A percentile compares a stretch with the other conserved stretches of the same genome.
Conservation (phyloP, 64 coral and sea anemone genomes). For the Hydrozoanthus tunicans region DNA sequence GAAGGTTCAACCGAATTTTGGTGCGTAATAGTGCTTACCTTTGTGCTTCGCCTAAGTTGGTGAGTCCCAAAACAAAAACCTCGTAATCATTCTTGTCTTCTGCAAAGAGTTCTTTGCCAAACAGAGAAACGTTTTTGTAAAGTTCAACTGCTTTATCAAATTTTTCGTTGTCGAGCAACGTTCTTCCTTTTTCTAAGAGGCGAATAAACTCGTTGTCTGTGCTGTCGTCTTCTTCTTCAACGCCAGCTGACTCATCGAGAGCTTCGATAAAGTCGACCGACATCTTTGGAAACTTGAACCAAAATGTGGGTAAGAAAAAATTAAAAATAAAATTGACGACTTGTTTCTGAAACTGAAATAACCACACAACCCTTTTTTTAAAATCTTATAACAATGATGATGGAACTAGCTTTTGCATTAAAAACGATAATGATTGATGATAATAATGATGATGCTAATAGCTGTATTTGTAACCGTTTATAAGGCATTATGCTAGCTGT, state of each 20-base stretch:
- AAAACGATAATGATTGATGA: too few relatives aligned
- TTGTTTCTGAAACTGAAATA: too few relatives aligned
- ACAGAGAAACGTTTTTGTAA: neutral
- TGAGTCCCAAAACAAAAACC: neutral
- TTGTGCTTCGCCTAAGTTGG: neutral
- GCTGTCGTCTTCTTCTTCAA: neutral
- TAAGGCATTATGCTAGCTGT: too few relatives aligned
- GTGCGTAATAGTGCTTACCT: neutral
- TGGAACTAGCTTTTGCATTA: too few relatives aligned
- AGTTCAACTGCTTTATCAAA: neutral
- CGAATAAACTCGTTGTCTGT: neutral
- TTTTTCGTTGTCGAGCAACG: neutral
- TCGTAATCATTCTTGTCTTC: conserved; percentile 38
- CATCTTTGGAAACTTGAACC: neutral
- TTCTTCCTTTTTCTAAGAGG: neutral
- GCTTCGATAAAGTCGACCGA: neutral
- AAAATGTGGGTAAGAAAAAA: neutral
- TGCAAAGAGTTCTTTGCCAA: conserved; percentile 1
- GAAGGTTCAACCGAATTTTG: neutral
- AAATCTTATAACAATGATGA: too few relatives aligned
- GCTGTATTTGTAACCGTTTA: too few relatives aligned
- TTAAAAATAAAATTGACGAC: too few relatives aligned
- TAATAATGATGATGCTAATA: too few relatives aligned
- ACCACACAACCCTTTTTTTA: too few relatives aligned
- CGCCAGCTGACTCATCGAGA: neutral